These are phyloP conservation scores for Nasonovia ribisnigri DNA, from an alignment of 2,888 invertebrate genomes.

Conservation along the genomic window DNA sequence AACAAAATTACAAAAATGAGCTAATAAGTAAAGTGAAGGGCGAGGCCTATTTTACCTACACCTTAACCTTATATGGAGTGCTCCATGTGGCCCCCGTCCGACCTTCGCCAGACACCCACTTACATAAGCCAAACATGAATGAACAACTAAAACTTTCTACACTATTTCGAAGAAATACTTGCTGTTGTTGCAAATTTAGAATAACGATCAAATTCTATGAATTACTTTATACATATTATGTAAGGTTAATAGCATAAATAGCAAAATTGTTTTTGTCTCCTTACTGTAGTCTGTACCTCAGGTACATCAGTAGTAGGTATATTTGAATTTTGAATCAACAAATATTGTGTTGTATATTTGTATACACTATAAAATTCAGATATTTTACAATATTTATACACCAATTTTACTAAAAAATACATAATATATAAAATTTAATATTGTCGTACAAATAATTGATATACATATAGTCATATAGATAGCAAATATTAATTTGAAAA, in stretches of 20 bases:
- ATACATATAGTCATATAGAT: background rate
- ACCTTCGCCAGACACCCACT: constrained; percentile 62
- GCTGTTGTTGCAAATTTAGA: constrained; percentile 4
- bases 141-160: constrained; percentile 58
- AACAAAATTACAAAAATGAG: constrained; percentile 50
- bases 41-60: constrained; percentile 65
- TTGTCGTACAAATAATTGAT: background rate
- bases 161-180: background rate
- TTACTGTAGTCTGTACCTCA: background rate
- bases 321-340: background rate
- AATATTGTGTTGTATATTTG: background rate
- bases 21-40: constrained; percentile 65
- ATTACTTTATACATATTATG: background rate
- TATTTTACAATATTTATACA: background rate
- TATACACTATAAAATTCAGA: background rate
- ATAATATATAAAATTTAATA: background rate
- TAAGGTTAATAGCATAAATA: background rate
- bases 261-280: background rate
- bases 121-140: constrained; percentile 58
- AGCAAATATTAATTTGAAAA: background rate
- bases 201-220: constrained; percentile 2
- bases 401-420: too few species aligned
- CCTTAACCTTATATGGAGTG: constrained; percentile 65
- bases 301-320: background rate
- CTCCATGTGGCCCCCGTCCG: constrained; percentile 42